Percentiles rank a stretch among this genome's conserved stretches.
These are phyloP conservation scores for Barypeithes pellucidus DNA, from an alignment of 2,888 invertebrate genomes.

Conservation along the genomic window DNA sequence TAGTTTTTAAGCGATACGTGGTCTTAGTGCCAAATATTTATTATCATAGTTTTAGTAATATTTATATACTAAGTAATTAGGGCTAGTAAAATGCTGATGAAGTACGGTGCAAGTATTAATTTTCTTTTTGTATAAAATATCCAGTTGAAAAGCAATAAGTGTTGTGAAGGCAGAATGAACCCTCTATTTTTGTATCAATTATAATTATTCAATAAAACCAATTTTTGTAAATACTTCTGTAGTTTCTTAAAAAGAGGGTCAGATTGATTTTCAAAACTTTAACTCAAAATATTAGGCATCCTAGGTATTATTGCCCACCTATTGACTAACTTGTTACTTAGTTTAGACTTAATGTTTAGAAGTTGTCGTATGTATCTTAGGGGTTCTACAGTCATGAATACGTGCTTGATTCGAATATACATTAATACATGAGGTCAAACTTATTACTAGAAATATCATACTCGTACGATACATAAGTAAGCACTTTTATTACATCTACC, in stretches of 20 bases:
- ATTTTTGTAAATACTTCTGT: constrained; percentile 63
- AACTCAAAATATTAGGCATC: constrained; percentile 58
- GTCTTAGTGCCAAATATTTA: constrained; percentile 57
- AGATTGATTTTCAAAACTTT: constrained; percentile 63
- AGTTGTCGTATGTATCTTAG: constrained; percentile 69
- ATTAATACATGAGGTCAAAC: too few species aligned
- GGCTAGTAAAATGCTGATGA: constrained; percentile 7
- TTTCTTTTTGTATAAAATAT: constrained; percentile 21
- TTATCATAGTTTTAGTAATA: constrained; percentile 38
- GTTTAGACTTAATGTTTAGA: constrained; percentile 65
- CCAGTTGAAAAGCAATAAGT: constrained; percentile 68
- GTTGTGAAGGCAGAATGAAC: constrained; percentile 71
- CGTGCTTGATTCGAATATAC: too few species aligned
- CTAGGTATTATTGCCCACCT: constrained; percentile 52
- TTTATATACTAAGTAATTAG: constrained; percentile 23
- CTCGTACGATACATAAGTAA: too few species aligned
- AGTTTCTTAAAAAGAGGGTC: constrained; percentile 65
- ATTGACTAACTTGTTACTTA: constrained; percentile 52
- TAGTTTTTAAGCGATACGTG: constrained; percentile 32
- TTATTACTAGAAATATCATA: too few species aligned
- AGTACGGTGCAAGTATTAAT: constrained; percentile 8
- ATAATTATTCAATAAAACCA: constrained; percentile 66
- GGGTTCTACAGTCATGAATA: too few species aligned
- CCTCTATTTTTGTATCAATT: constrained; percentile 73
- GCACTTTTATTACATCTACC: too few species aligned